A percentile compares a stretch with the other conserved stretches of the same genome.
These are phyloP conservation scores for Icerya purchasi DNA, from an alignment of 2,888 invertebrate genomes.

Conservation along the genomic window DNA sequence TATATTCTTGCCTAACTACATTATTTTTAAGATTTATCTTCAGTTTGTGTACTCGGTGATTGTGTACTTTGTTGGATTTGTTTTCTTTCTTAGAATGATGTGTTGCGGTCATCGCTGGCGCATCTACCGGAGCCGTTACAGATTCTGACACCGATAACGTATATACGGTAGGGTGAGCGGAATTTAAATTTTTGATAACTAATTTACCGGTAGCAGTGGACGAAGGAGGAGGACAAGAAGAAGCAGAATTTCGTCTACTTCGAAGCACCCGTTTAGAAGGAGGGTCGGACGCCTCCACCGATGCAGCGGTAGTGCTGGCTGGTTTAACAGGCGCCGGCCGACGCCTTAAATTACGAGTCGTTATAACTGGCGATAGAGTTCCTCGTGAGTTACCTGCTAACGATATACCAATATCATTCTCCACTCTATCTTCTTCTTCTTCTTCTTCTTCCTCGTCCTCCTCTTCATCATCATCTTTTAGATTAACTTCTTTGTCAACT, in stretches of 20 bases:
- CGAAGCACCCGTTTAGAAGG: constrained; percentile 8
- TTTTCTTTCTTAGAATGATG: constrained; percentile 6
- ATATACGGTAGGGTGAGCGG: constrained; percentile 10
- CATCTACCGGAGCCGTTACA: constrained; percentile 6
- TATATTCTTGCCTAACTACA: background rate
- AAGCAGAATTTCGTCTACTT: constrained; percentile 2
- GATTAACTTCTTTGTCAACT: too few species aligned
- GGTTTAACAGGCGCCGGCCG: constrained; percentile 1
- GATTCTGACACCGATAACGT: constrained; percentile 10
- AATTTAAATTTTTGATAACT: constrained; percentile 10
- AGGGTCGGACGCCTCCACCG: background rate
- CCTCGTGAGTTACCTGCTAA: background rate
- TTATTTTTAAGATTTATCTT: background rate
- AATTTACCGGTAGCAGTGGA: constrained; percentile 6
- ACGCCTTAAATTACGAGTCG: constrained; percentile 14
- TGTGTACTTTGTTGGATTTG: constrained; percentile 1
- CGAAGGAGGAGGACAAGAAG: too few species aligned
- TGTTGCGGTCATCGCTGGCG: constrained; percentile 6
- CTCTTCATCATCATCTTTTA: background rate
- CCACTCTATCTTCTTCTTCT: background rate
- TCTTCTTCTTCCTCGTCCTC: background rate
- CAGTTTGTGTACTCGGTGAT: background rate
- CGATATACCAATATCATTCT: background rate
- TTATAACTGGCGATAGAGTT: constrained; percentile 11
- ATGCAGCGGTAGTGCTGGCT: background rate